Evolutionary conservation across 2,113 vertebrate genomes (phyloP).

Genomic region (Syngnathus floridae): DNA sequence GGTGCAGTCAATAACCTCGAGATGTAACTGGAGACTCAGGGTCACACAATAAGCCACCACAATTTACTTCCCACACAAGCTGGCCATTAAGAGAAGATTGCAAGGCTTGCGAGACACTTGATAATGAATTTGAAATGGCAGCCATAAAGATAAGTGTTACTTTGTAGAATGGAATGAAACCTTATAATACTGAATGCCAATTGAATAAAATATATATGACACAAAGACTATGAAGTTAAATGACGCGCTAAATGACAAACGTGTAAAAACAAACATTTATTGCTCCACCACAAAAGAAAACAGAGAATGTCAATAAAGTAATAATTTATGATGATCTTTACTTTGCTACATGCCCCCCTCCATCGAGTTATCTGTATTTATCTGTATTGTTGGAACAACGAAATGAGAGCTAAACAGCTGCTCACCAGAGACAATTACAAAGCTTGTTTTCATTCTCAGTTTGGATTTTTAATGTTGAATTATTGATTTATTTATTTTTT

Average conservation of each 20-base stretch:
- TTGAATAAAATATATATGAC: conserved; percentile 8
- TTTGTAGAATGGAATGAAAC: conserved; percentile 22
- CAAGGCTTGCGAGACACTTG: conserved; percentile 38
- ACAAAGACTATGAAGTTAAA: conserved; percentile 13
- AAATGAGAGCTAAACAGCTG: background rate
- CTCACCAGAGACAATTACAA: background rate
- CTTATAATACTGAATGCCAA: conserved; percentile 13
- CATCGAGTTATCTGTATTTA: background rate
- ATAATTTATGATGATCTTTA: background rate
- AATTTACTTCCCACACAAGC: conserved; percentile 28
- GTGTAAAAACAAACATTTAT: background rate
- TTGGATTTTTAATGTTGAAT: background rate
- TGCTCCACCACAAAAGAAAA: background rate
- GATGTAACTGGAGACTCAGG: conserved; percentile 46
- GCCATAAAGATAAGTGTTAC: conserved; percentile 34
- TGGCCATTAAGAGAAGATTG: conserved; percentile 56
- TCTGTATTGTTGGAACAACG: background rate
- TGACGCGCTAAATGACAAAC: background rate
- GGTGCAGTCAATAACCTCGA: conserved; percentile 60
- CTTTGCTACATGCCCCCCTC: background rate
- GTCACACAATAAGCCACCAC: conserved; percentile 25
- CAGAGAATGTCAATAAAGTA: background rate
- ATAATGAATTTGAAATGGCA: conserved; percentile 42
- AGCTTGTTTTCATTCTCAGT: background rate
- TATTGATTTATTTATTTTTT: background rate